Evolutionary conservation across 35 echinoderm and acorn worm species (phyloP).

Genomic region (Ophioderma brevispina): DNA sequence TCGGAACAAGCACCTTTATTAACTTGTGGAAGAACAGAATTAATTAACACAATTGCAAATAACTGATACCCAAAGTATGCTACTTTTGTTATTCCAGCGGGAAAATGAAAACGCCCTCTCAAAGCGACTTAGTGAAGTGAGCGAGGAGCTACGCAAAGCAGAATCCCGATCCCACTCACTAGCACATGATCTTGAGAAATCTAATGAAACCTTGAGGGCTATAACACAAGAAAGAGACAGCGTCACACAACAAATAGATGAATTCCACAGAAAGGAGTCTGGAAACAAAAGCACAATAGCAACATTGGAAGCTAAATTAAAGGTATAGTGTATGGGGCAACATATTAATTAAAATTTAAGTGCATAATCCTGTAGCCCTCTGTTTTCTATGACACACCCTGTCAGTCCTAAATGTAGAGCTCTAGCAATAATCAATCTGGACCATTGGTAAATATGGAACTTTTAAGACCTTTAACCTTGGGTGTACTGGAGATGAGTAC

Average conservation of each 20-base stretch:
- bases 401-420: too few species aligned
- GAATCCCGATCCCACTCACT: constrained; percentile 60
- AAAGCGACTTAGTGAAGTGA: constrained; percentile 80
- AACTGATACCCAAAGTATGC: too few species aligned
- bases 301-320: constrained; percentile 76
- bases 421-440: too few species aligned
- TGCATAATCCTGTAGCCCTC: too few species aligned
- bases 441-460: too few species aligned
- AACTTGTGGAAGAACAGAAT: too few species aligned
- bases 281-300: constrained; percentile 38
- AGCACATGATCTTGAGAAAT: constrained; percentile 49
- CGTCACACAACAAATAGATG: constrained; percentile 55
- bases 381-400: too few species aligned
- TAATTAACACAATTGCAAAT: too few species aligned
- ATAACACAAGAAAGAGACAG: constrained; percentile 44
- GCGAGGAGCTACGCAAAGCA: constrained; percentile 71
- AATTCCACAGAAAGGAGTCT: constrained; percentile 52
- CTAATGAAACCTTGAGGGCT: background rate
- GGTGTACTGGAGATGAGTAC: too few species aligned
- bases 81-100: constrained; percentile 47
- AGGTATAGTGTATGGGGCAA: constrained; percentile 35
- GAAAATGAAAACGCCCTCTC: constrained; percentile 75
- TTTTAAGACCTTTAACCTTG: too few species aligned
- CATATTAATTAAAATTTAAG: too few species aligned
- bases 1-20: too few species aligned